phyloP scores from a whole-genome alignment of 2,113 vertebrate genomes.

The Scortum barcoo region DNA sequence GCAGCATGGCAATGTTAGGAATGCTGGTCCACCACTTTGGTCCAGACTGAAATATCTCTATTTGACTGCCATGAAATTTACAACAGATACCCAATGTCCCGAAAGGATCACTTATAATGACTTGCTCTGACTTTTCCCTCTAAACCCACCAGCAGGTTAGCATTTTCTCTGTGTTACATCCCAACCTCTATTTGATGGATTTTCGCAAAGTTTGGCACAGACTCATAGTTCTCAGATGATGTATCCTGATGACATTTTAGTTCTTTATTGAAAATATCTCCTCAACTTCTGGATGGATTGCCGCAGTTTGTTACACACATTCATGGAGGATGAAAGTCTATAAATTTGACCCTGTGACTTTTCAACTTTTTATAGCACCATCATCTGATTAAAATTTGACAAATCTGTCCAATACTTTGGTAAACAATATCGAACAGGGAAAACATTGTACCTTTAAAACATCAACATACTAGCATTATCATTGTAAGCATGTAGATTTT shows the following conservation, averaged over 20 bases:
- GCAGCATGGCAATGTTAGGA: background rate
- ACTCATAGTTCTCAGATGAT: background rate
- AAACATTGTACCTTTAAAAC: background rate
- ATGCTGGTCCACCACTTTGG: background rate
- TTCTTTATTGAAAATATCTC: no score
- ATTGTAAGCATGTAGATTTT: background rate
- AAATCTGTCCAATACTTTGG: background rate
- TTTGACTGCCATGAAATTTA: background rate
- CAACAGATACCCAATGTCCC: background rate
- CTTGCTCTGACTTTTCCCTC: background rate
- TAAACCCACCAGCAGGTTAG: background rate
- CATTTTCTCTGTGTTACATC: no score
- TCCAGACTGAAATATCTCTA: background rate
- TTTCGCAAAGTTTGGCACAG: no score
- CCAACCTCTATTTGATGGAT: no score
- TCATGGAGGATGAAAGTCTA: background rate
- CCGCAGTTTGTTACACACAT: background rate
- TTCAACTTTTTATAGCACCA: background rate
- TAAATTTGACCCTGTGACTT: background rate
- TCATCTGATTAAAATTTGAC: background rate
- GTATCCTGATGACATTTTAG: no score
- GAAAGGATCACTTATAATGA: background rate
- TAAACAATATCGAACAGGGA: background rate
- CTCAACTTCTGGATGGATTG: no score
- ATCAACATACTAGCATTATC: background rate